Base-by-base conservation (phyloP, 2,888 invertebrate genomes). In the Chironomus riparius region DNA sequence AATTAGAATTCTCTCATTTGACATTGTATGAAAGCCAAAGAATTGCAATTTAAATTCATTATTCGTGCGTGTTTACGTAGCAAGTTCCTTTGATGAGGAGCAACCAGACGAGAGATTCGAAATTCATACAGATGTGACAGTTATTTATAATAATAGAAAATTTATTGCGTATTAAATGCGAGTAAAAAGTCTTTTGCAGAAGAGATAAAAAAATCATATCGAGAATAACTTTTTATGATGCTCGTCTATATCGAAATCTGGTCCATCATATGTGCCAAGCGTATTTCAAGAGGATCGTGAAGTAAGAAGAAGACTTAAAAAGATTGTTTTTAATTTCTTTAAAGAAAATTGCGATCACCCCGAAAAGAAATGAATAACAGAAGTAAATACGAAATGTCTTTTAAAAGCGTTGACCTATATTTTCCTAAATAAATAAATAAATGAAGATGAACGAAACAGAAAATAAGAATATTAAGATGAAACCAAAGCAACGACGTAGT, bases 391-490 rank as follows among this genome's bases (percentile, higher is more conserved):
- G 62, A 24, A n/a, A 68, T 12, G 47, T 18, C 61, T 47, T 47
- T 65, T 15, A 74, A 74, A 24, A 47, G 22, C 48, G 74, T 48
- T 74, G 74, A 74, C 74, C 74, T 74, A 74, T 68, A 47, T 74
- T 74, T 38, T 65, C 47, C 48, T 74, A 68, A 74, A 68, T 74
- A 74, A 74, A 74, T 74, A 74, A 68, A 65, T 56, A 18, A 70
- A 70, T 21, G 13, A 62, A 62, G 4, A 47, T 56, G 62, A 7
- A n/a, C 65, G 47, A n/a, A n/a, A 38, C 38, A 28, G 13, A 24
- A 48, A 74, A 47, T 15, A 50, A 56, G 15, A 28, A 7, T 38
- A 38, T 38, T 38, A 38, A 38, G 38, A 38, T n/a, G 38, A 56
- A 56, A 56, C 56, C 56, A 56, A 56, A 56, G 56, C 56, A 38